These are phyloP conservation scores for Cephalopachus bancanus DNA, from an alignment of 2,797 vertebrate genomes.

Conservation along the genomic window DNA sequence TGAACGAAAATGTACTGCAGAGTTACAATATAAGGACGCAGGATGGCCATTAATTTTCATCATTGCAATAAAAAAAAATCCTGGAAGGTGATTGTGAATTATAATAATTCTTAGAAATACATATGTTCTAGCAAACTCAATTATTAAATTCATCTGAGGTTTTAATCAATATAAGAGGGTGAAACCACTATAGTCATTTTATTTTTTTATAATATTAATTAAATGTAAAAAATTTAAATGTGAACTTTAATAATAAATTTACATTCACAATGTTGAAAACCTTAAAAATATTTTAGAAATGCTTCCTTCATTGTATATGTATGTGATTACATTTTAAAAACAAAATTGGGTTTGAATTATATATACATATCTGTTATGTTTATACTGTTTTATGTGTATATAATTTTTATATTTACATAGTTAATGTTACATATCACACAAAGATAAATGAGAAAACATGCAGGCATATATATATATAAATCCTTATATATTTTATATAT, in stretches of 20 bases:
- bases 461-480: background rate
- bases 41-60: background rate
- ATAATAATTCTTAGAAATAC: background rate
- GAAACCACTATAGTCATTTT: background rate
- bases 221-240: background rate
- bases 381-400: background rate
- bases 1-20: background rate
- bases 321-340: background rate
- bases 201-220: background rate
- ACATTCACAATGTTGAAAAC: background rate
- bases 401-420: background rate
- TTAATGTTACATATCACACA: background rate
- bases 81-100: background rate
- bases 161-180: background rate
- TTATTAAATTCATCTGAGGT: conserved; percentile 13
- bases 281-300: background rate
- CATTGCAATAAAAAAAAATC: background rate
- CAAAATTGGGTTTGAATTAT: background rate
- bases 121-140: background rate
- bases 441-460: background rate
- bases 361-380: background rate
- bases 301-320: background rate
- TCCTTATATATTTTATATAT: background rate
- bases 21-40: background rate
- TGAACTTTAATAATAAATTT: background rate